A percentile compares a stretch with the other conserved stretches of the same genome.
Evolutionary conservation across 2,888 invertebrate genomes (phyloP).

Genomic region (Dorcus parallelipipedus): DNA sequence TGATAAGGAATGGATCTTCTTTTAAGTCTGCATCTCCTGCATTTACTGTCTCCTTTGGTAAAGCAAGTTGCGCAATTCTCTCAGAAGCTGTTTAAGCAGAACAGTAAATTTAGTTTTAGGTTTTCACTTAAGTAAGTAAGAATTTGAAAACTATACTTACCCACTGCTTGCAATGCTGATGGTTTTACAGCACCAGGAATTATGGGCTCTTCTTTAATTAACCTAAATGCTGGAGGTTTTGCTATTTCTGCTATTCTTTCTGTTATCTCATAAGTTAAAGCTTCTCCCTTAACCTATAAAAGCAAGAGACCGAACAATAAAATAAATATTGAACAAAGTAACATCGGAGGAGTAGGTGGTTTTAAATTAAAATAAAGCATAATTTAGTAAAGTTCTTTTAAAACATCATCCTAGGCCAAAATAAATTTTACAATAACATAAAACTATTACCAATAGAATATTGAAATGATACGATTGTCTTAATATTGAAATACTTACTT

Average conservation of each 20-base stretch:
- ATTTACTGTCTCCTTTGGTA: constrained; percentile 40
- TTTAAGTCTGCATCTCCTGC: constrained; percentile 48
- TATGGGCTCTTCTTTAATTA: constrained; percentile 14
- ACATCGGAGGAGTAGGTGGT: no score
- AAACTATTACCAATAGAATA: background rate
- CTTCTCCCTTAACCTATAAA: constrained; percentile 30
- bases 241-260: constrained; percentile 50
- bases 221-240: constrained; percentile 38
- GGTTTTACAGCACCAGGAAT: constrained; percentile 20
- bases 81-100: no score
- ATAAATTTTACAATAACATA: no score
- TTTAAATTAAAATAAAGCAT: no score
- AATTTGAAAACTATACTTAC: constrained; percentile 8
- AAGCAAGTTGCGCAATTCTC: constrained; percentile 37
- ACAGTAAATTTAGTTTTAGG: no score
- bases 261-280: constrained; percentile 48
- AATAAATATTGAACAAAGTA: no score
- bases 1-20: constrained; percentile 51
- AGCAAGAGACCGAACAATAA: background rate
- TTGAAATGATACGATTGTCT: background rate
- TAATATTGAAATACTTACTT: constrained; percentile 12
- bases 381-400: no score
- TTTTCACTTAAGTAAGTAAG: no score
- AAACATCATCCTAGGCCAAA: no score
- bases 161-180: constrained; percentile 20